phyloP scores from a whole-genome alignment of 2,888 invertebrate genomes.

The Dysmachus trigonus region DNA sequence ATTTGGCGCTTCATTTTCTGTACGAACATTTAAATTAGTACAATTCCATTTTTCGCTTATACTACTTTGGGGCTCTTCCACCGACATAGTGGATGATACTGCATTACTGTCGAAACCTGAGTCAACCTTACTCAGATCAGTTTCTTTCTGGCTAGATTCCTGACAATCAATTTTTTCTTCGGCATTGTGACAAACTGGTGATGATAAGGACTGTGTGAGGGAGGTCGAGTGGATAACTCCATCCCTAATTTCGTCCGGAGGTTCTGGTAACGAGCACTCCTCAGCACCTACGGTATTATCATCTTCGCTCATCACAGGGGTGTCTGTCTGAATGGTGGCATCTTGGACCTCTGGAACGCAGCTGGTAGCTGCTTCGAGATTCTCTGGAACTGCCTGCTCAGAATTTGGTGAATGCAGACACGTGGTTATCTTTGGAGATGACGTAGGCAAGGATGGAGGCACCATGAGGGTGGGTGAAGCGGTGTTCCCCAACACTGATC shows the following conservation, averaged over 20 bases:
- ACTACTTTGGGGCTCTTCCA: constrained; percentile 45
- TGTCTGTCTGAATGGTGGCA: constrained; percentile 85
- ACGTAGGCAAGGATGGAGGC: neutral
- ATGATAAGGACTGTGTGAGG: constrained; percentile 6
- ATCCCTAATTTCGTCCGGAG: neutral
- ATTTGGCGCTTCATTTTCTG: neutral
- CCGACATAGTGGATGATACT: constrained; percentile 49
- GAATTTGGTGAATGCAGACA: constrained; percentile 70
- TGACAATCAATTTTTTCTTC: constrained; percentile 17
- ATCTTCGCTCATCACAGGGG: constrained; percentile 75
- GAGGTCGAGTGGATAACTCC: constrained; percentile 43
- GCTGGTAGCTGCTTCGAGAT: constrained; percentile 64
- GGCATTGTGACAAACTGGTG: constrained; percentile 48
- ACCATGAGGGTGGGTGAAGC: constrained; percentile 41
- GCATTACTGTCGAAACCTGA: constrained; percentile 50
- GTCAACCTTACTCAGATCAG: constrained; percentile 44
- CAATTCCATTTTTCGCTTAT: neutral
- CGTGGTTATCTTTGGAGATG: constrained; percentile 41
- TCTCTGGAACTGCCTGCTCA: constrained; percentile 62
- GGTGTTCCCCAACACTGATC: constrained; percentile 31
- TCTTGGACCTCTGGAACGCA: constrained; percentile 76
- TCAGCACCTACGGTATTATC: constrained; percentile 64
- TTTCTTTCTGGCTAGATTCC: neutral
- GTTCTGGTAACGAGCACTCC: constrained; percentile 44
- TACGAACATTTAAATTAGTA: neutral